Evolutionary conservation across 2,113 vertebrate species (phyloP).

Genomic region (Gymnobelideus leadbeateri): DNA sequence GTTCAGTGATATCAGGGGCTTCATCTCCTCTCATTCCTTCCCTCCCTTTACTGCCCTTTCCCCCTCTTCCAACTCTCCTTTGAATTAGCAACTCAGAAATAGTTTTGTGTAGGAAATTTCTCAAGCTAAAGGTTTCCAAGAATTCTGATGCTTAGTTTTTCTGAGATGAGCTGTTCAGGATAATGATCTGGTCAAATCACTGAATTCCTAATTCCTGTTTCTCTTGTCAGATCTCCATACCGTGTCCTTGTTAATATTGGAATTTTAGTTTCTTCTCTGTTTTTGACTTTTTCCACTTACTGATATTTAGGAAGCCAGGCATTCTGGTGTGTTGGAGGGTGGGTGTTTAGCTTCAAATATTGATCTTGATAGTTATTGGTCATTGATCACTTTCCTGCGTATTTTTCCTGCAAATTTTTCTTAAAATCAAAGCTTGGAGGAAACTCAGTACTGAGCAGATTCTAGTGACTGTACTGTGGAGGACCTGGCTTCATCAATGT

Average conservation of each 20-base stretch:
- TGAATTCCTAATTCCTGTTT: slow-evolving; percentile 12
- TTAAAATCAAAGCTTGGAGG: background rate
- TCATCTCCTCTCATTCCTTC: slow-evolving; percentile 8
- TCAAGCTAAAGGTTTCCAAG: background rate
- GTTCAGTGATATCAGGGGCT: slow-evolving; percentile 30
- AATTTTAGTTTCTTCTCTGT: slow-evolving; percentile 11
- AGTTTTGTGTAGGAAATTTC: slow-evolving; percentile 52
- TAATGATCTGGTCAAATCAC: background rate
- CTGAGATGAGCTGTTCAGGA: slow-evolving; percentile 45
- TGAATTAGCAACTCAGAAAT: slow-evolving; percentile 55
- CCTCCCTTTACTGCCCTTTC: background rate
- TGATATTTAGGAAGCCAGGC: slow-evolving; percentile 3
- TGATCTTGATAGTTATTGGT: slow-evolving; percentile 39
- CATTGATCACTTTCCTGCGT: slow-evolving; percentile 53
- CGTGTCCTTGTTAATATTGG: background rate
- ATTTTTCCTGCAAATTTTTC: background rate
- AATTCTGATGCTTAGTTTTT: slow-evolving; percentile 40
- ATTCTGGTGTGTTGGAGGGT: slow-evolving; percentile 50
- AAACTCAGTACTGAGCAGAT: slow-evolving; percentile 22
- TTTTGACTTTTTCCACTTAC: slow-evolving; percentile 42
- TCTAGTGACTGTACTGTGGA: background rate
- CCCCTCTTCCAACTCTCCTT: background rate
- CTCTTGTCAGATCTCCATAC: slow-evolving; percentile 29
- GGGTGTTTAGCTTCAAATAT: background rate
- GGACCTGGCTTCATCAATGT: rapidly evolving